phyloP scores from a whole-genome alignment of 2,888 invertebrate species.

The Cyclophora albipunctata region DNA sequence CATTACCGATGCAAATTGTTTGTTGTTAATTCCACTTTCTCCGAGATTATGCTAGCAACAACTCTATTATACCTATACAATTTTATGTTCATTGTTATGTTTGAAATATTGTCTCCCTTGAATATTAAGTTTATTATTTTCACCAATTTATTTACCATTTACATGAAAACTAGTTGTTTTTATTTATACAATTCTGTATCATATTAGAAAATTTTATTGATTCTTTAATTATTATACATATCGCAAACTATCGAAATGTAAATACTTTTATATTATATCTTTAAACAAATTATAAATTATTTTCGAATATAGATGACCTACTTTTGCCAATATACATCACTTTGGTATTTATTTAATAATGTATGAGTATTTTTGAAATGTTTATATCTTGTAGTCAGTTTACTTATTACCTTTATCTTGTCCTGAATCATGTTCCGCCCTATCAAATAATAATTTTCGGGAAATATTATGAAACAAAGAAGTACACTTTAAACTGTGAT shows the following conservation, averaged over 20 bases:
- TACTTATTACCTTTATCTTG: conserved; percentile 9
- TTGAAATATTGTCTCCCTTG: conserved; percentile 54
- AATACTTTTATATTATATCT: conserved; percentile 47
- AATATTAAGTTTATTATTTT: conserved; percentile 52
- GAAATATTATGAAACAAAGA: conserved; percentile 44
- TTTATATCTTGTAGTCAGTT: conserved; percentile 11
- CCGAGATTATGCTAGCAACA: conserved; percentile 59
- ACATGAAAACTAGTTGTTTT: conserved; percentile 56
- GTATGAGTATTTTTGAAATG: conserved; percentile 33
- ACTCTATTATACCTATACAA: conserved; percentile 34
- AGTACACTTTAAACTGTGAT: conserved; percentile 73
- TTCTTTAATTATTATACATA: conserved; percentile 50
- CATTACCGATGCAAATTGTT: too few relatives aligned
- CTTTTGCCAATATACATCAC: conserved; percentile 22
- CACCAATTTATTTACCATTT: conserved; percentile 41
- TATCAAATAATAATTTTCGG: conserved; percentile 7
- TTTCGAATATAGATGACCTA: conserved; percentile 30
- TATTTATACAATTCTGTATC: conserved; percentile 53
- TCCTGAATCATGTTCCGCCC: conserved; percentile 19
- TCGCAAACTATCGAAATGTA: conserved; percentile 55
- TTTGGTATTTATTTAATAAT: conserved; percentile 30
- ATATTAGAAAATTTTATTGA: conserved; percentile 56
- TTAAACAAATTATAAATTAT: conserved; percentile 40
- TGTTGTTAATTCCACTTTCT: conserved; percentile 21
- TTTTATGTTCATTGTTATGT: conserved; percentile 68